These are phyloP conservation scores for Glyptemys insculpta DNA, from an alignment of 2,797 vertebrate species.

Conservation along the genomic window DNA sequence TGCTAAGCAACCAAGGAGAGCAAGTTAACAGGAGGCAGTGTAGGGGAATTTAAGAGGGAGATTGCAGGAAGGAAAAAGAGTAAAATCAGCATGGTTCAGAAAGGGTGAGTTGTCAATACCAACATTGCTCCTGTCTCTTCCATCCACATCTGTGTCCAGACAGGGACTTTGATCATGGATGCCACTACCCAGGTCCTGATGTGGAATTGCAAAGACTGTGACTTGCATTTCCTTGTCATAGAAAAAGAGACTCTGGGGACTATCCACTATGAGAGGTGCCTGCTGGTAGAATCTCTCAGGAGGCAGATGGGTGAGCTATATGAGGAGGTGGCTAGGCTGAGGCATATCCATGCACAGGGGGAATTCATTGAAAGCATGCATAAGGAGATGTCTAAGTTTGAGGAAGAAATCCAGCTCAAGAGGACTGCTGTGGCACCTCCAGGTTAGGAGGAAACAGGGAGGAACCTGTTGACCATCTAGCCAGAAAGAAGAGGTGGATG, in stretches of 20 bases:
- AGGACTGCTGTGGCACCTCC: not conserved
- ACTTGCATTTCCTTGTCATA: not conserved
- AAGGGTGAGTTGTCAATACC: not conserved
- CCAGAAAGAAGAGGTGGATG: not conserved
- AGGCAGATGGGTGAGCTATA: not conserved
- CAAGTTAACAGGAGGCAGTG: not conserved
- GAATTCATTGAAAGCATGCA: not conserved
- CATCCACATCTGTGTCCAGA: not conserved
- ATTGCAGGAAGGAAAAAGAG: not conserved
- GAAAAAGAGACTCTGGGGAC: not conserved
- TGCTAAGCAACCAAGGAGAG: not conserved
- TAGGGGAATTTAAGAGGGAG: not conserved
- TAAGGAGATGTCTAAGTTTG: not conserved
- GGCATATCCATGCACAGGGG: not conserved
- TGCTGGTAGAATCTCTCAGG: not conserved
- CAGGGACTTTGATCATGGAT: not conserved
- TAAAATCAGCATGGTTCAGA: not conserved
- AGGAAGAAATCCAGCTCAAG: not conserved
- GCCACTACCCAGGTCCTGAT: not conserved
- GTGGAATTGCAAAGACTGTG: not conserved
- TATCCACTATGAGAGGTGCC: not conserved
- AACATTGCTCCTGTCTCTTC: not conserved
- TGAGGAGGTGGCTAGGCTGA: not conserved
- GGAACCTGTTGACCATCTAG: not conserved
- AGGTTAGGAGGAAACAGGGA: not conserved